phyloP scores from a whole-genome alignment of 2,888 invertebrate genomes.

The Patella pellucida region DNA sequence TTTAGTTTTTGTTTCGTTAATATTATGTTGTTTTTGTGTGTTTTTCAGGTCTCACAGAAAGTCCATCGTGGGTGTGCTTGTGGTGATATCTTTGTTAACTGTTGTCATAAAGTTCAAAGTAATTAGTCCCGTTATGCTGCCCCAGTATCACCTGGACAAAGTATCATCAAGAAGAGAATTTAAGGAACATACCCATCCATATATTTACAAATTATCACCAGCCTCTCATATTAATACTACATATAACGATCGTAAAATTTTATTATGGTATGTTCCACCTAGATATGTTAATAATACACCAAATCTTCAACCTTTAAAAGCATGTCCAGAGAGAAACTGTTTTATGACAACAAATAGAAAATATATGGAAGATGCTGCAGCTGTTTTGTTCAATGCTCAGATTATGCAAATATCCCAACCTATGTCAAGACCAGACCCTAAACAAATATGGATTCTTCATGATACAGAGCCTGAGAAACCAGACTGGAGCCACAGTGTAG shows the following conservation, averaged over 20 bases:
- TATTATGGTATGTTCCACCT: not conserved
- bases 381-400: not conserved
- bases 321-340: not conserved
- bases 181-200: no score
- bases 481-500: not conserved
- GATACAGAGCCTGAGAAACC: not conserved
- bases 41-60: no score
- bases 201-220: no score
- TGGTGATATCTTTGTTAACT: no score
- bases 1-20: no score
- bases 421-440: not conserved
- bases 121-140: no score
- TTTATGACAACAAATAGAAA: not conserved
- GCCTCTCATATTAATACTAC: no score
- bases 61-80: no score
- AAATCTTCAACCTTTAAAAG: not conserved
- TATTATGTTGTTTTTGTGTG: no score
- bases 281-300: not conserved
- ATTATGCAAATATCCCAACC: not conserved
- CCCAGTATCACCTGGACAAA: no score
- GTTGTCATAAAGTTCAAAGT: no score
- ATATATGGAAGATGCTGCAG: not conserved
- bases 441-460: not conserved
- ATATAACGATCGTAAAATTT: not conserved
- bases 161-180: no score